phyloP scores from a whole-genome alignment of 2,113 vertebrate species.

The Heterotis niloticus region DNA sequence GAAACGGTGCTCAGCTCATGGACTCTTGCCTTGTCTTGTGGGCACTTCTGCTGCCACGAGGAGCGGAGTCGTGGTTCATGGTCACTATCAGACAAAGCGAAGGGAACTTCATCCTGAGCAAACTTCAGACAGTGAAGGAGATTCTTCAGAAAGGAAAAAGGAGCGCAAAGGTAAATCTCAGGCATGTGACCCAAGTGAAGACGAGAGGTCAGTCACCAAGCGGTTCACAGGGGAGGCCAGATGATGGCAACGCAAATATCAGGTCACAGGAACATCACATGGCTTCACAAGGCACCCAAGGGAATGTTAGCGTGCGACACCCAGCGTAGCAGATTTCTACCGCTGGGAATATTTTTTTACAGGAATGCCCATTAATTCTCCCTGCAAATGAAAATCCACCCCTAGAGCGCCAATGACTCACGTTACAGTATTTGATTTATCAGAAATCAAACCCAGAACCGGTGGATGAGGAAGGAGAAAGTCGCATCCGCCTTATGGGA shows the following conservation, averaged over 20 bases:
- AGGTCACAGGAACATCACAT: conserved; percentile 18
- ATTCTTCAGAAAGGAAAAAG: too few relatives aligned
- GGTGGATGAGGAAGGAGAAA: conserved; percentile 39
- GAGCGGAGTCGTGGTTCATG: background rate
- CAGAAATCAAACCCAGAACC: conserved; percentile 65
- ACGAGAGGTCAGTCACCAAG: conserved; percentile 2
- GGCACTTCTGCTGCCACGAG: background rate
- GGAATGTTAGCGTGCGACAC: conserved; percentile 24
- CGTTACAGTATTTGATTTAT: conserved; percentile 69
- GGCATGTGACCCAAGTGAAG: background rate
- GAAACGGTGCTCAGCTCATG: too few relatives aligned
- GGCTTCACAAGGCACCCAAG: conserved; percentile 17
- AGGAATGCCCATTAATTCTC: conserved; percentile 45
- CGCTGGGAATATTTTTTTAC: conserved; percentile 35
- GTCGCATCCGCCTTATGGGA: conserved; percentile 40
- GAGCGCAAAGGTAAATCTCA: background rate
- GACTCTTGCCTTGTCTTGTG: too few relatives aligned
- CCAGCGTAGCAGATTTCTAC: conserved; percentile 25
- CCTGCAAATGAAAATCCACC: conserved; percentile 43
- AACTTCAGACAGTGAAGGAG: background rate
- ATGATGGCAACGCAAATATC: conserved; percentile 19
- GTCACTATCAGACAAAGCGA: background rate
- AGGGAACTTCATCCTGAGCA: background rate
- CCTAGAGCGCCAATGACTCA: conserved; percentile 55
- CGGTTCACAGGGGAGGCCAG: conserved; percentile 26